Evolutionary conservation across 2,888 invertebrate genomes (phyloP).

Genomic region (Synergus japonicus): DNA sequence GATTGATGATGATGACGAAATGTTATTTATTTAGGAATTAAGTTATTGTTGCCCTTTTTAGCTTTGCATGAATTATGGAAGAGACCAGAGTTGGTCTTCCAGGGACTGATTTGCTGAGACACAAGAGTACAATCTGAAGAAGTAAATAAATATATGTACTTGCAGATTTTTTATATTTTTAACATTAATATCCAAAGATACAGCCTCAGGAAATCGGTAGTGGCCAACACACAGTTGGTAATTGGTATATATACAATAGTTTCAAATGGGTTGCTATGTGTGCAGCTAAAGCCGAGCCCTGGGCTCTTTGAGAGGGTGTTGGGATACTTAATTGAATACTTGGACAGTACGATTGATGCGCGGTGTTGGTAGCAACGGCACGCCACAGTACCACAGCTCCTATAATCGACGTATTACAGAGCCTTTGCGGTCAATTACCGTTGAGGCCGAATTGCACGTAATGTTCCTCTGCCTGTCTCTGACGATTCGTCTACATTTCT

Average conservation of each 20-base stretch:
- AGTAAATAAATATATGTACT: not conserved
- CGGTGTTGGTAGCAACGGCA: conserved; percentile 67
- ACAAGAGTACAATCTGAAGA: not conserved
- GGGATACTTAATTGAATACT: conserved; percentile 70
- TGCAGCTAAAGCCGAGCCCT: not conserved
- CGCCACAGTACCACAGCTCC: conserved; percentile 46
- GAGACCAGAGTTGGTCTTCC: too few species aligned
- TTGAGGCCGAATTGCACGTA: conserved; percentile 59
- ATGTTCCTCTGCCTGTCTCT: conserved; percentile 49
- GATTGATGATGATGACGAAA: conserved; percentile 2
- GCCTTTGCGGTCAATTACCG: conserved; percentile 65
- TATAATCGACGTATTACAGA: conserved; percentile 65
- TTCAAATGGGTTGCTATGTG: not conserved
- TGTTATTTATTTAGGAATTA: conserved; percentile 29
- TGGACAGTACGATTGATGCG: conserved; percentile 69
- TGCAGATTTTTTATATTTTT: conserved; percentile 48
- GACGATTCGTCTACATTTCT: conserved; percentile 43
- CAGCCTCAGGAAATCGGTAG: conserved; percentile 57
- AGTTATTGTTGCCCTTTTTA: conserved; percentile 32
- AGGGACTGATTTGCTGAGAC: too few species aligned
- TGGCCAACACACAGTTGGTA: conserved; percentile 1
- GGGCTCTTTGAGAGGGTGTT: conserved; percentile 43
- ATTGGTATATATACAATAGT: not conserved
- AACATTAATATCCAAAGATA: conserved; percentile 67
- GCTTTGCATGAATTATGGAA: not conserved